phyloP scores from a whole-genome alignment of 2,888 invertebrate genomes.

The Deilephila elpenor region DNA sequence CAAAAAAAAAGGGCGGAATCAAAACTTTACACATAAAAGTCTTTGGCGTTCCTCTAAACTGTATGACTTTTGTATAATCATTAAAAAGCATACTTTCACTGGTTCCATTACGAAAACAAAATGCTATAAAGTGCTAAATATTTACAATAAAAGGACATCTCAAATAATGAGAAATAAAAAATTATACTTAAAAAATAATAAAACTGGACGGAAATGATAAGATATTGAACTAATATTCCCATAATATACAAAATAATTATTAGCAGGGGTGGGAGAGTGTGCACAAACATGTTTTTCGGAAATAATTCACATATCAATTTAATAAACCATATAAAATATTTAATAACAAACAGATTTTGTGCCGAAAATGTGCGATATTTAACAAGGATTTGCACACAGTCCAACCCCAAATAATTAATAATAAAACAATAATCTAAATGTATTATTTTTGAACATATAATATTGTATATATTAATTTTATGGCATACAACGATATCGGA shows the following conservation, averaged over 20 bases:
- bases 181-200: slow-evolving; percentile 59
- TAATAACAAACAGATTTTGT: slow-evolving; percentile 2
- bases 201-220: slow-evolving; percentile 83
- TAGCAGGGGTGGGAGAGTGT: not conserved
- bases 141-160: slow-evolving; percentile 51
- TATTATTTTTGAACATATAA: slow-evolving; percentile 64
- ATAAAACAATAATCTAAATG: slow-evolving; percentile 56
- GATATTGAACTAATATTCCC: slow-evolving; percentile 64
- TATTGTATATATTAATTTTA: slow-evolving; percentile 59
- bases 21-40: slow-evolving; percentile 50
- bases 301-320: not conserved
- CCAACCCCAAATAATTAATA: slow-evolving; percentile 37
- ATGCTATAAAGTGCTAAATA: slow-evolving; percentile 36
- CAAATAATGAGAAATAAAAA: slow-evolving; percentile 51
- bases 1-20: slow-evolving; percentile 17
- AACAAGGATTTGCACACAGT: slow-evolving; percentile 12
- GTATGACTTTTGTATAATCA: slow-evolving; percentile 70
- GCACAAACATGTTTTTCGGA: slow-evolving; percentile 20
- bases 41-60: slow-evolving; percentile 83
- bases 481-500: slow-evolving; percentile 49
- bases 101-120: slow-evolving; percentile 37
- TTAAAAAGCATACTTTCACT: slow-evolving; percentile 56
- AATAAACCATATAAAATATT: slow-evolving; percentile 16
- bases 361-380: slow-evolving; percentile 27
- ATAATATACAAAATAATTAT: slow-evolving; percentile 44